Conservation (phyloP, 2,888 invertebrate species). For the Gerris lacustris region DNA sequence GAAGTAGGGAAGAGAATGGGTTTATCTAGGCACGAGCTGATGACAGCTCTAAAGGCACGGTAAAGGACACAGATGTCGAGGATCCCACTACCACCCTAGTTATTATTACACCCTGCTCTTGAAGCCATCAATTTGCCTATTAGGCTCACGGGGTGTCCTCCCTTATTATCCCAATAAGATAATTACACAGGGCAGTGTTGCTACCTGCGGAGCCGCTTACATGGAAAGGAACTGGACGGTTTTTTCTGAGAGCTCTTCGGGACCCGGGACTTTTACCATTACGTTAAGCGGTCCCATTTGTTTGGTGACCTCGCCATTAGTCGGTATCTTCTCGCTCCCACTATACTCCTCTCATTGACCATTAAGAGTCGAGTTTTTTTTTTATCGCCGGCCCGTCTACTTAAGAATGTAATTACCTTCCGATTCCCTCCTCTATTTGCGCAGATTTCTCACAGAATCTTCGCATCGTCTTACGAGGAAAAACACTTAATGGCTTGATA, state of each 20-base stretch:
- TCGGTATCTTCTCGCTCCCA: neutral
- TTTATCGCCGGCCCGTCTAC: neutral
- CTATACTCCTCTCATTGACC: neutral
- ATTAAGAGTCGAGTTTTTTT: neutral
- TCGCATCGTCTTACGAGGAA: neutral
- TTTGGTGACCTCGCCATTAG: neutral
- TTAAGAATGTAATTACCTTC: neutral
- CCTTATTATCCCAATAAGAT: neutral
- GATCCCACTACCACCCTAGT: neutral
- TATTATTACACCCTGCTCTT: neutral
- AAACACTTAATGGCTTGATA: neutral
- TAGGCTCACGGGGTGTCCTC: neutral
- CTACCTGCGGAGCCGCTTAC: neutral
- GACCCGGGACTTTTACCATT: neutral
- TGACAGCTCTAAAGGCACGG: neutral
- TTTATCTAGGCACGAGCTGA: neutral
- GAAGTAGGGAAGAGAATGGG: too few species aligned
- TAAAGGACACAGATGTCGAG: neutral
- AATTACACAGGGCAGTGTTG: neutral
- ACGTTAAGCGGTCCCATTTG: constrained; percentile 1
- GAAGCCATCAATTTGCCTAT: constrained; percentile 2
- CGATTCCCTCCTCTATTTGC: too few species aligned
- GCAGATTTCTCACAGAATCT: too few species aligned
- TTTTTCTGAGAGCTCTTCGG: neutral
- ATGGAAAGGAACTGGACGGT: neutral